Percentiles rank a stretch among this genome's conserved stretches.
phyloP scores from a whole-genome alignment of 2,888 invertebrate species.

The Achlya flavicornis region DNA sequence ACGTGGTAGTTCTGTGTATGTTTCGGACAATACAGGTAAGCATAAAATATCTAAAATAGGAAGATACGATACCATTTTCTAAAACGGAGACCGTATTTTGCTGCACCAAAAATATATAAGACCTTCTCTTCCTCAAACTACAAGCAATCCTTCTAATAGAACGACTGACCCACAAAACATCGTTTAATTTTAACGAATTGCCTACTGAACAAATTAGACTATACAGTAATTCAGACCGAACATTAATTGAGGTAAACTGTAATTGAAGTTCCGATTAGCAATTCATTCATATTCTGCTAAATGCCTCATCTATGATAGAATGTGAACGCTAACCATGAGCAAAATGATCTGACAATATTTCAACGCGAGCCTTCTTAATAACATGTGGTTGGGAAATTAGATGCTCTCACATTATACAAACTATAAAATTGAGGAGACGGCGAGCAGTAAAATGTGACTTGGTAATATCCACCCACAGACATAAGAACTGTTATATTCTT shows the following conservation, averaged over 20 bases:
- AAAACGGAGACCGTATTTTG: too few relatives aligned
- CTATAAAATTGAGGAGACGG: not conserved
- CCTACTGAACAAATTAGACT: not conserved
- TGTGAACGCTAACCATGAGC: conserved; percentile 35
- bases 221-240: not conserved
- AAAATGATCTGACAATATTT: conserved; percentile 42
- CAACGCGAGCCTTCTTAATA: conserved; percentile 36
- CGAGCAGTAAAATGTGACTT: not conserved
- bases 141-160: too few relatives aligned
- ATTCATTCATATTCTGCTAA: conserved; percentile 5
- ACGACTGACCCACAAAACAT: too few relatives aligned
- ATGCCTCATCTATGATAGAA: conserved; percentile 25
- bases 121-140: too few relatives aligned
- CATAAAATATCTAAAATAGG: too few relatives aligned
- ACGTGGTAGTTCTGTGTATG: too few relatives aligned
- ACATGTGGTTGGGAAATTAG: conserved; percentile 41
- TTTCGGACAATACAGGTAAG: too few relatives aligned
- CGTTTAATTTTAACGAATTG: too few relatives aligned
- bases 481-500: conserved; percentile 1
- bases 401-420: conserved; percentile 11
- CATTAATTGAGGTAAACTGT: not conserved
- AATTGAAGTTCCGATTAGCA: not conserved
- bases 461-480: not conserved
- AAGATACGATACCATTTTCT: too few relatives aligned
- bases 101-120: too few relatives aligned